Evolutionary conservation across 2,888 invertebrate species (phyloP).

Genomic region (Scelioninae gen. 1): DNA sequence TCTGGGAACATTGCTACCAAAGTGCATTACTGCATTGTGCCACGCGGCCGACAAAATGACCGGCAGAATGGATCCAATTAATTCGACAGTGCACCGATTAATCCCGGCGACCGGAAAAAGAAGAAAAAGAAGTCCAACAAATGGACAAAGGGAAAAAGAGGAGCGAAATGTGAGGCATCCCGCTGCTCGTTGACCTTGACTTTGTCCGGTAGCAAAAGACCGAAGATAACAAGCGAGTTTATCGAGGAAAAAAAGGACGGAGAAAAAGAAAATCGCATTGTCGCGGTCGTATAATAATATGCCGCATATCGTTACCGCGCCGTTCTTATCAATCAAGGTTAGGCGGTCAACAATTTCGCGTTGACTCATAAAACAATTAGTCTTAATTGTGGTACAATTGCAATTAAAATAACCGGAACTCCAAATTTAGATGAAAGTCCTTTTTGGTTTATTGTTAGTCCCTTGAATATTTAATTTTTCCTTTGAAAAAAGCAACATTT

Average conservation of each 20-base stretch:
- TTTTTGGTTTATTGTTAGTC: too few relatives aligned
- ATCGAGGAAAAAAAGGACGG: constrained; percentile 34
- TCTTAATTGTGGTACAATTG: background rate
- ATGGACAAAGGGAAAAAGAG: constrained; percentile 16
- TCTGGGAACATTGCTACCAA: constrained; percentile 66
- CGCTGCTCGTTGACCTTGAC: constrained; percentile 62
- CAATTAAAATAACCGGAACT: too few relatives aligned
- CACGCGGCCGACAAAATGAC: constrained; percentile 45
- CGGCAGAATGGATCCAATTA: constrained; percentile 52
- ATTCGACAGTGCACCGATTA: constrained; percentile 52
- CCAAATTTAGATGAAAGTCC: too few relatives aligned
- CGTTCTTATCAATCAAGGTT: constrained; percentile 72
- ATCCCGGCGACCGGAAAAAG: constrained; percentile 58
- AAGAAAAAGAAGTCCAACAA: constrained; percentile 4
- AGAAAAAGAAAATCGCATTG: constrained; percentile 26
- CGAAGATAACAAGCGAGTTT: constrained; percentile 55
- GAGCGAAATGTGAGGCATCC: constrained; percentile 44
- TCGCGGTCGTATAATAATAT: constrained; percentile 36
- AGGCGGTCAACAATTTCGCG: constrained; percentile 43
- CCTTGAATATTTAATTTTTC: too few relatives aligned
- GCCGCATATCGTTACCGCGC: constrained; percentile 23
- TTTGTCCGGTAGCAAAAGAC: constrained; percentile 58
- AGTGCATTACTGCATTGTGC: constrained; percentile 66
- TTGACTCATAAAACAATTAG: constrained; percentile 31
- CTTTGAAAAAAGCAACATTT: too few relatives aligned